Evolutionary conservation across 2,888 invertebrate species (phyloP).

Genomic region (Melieria picta): DNA sequence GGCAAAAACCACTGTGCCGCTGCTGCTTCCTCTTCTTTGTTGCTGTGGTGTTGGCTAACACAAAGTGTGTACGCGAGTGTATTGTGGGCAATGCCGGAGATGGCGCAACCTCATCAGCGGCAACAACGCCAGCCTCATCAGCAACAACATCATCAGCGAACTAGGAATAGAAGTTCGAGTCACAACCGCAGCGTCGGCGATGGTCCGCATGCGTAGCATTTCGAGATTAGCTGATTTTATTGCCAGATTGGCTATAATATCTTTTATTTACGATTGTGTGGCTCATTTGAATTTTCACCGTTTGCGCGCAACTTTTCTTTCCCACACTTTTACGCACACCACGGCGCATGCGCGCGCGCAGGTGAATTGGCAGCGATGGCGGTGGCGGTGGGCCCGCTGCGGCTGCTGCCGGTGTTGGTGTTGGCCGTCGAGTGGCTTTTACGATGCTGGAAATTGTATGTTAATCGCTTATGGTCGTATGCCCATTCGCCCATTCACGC

Average conservation of each 20-base stretch:
- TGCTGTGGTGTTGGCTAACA: no score
- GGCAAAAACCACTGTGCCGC: no score
- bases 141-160: background rate
- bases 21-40: no score
- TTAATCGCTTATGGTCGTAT: conserved; percentile 26
- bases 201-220: conserved; percentile 24
- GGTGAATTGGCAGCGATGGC: conserved; percentile 1
- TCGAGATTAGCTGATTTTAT: conserved; percentile 52
- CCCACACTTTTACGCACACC: conserved; percentile 32
- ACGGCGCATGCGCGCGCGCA: background rate
- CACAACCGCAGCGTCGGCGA: background rate
- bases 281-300: conserved; percentile 61
- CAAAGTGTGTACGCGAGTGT: no score
- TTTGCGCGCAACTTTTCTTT: conserved; percentile 29
- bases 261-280: conserved; percentile 62
- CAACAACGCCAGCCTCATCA: background rate
- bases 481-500: background rate
- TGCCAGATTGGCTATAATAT: conserved; percentile 60
- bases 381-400: no score
- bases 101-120: background rate
- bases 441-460: conserved; percentile 18
- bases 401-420: no score
- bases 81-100: no score
- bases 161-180: no score
- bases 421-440: background rate